These are phyloP conservation scores for Ditula angustiorana DNA, from an alignment of 2,888 invertebrate species.

Conservation along the genomic window DNA sequence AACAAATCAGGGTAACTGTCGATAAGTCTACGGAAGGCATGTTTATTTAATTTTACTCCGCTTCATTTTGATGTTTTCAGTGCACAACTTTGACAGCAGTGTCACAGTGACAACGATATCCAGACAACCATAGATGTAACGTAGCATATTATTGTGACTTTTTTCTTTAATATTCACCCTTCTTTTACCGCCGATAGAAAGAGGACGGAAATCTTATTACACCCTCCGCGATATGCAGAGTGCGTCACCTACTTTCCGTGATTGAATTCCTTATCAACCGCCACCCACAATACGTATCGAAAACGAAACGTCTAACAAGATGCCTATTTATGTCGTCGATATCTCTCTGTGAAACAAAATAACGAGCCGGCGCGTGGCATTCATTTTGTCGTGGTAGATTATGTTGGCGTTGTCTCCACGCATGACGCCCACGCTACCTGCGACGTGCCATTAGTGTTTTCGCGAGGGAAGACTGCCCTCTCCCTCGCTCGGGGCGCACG, in stretches of 20 bases:
- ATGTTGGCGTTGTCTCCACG: slow-evolving; percentile 54
- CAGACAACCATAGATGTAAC: neutral
- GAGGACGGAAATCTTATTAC: slow-evolving; percentile 51
- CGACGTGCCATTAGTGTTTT: slow-evolving; percentile 57
- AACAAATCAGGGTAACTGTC: slow-evolving; percentile 50
- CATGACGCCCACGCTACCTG: slow-evolving; percentile 44
- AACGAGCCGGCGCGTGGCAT: slow-evolving; percentile 54
- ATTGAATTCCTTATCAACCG: slow-evolving; percentile 70
- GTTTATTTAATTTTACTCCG: slow-evolving; percentile 32
- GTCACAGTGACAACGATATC: slow-evolving; percentile 8
- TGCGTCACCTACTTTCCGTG: slow-evolving; percentile 52
- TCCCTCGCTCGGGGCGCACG: slow-evolving; percentile 53
- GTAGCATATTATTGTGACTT: neutral
- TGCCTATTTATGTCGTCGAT: slow-evolving; percentile 57
- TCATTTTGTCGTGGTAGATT: slow-evolving; percentile 57
- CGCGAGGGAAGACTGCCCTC: slow-evolving; percentile 45
- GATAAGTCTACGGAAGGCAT: slow-evolving; percentile 49
- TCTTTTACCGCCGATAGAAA: slow-evolving; percentile 44
- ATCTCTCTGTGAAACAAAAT: slow-evolving; percentile 64
- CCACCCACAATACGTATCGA: slow-evolving; percentile 57
- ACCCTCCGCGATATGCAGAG: slow-evolving; percentile 48
- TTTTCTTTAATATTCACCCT: slow-evolving; percentile 37
- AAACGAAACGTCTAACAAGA: slow-evolving; percentile 61
- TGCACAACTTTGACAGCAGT: neutral
- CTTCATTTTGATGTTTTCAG: slow-evolving; percentile 13